phyloP scores from a whole-genome alignment of 2,888 invertebrate species.

The Vandiemenella viatica region DNA sequence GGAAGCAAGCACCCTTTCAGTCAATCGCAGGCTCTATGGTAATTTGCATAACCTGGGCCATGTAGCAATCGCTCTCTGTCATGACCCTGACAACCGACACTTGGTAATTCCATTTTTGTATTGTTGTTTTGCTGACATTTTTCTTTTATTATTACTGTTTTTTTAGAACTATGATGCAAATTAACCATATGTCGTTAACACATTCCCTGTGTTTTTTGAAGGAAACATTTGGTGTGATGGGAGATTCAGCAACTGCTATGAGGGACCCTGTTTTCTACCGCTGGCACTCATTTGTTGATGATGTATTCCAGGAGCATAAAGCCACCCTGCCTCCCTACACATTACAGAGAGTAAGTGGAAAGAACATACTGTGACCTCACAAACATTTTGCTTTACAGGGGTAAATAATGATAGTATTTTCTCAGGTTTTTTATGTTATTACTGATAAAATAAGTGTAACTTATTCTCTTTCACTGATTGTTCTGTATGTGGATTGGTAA shows the following conservation, averaged over 20 bases:
- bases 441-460: no score
- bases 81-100: constrained; percentile 66
- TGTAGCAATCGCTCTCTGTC: constrained; percentile 56
- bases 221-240: constrained; percentile 26
- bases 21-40: constrained; percentile 56
- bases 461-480: no score
- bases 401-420: no score
- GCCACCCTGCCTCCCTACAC: constrained; percentile 23
- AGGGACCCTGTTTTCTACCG: constrained; percentile 28
- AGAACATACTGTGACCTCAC: no score
- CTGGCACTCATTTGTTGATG: constrained; percentile 26
- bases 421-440: no score
- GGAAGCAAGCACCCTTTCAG: constrained; percentile 55
- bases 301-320: constrained; percentile 25
- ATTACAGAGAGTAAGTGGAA: constrained; percentile 7
- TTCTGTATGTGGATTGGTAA: no score
- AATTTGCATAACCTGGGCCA: constrained; percentile 74
- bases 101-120: no score
- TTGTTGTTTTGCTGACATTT: no score
- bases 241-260: constrained; percentile 26
- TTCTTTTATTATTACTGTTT: background rate
- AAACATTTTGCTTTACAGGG: no score
- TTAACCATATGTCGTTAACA: background rate
- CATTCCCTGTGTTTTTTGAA: no score
- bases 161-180: background rate